Evolutionary conservation across 2,888 invertebrate genomes (phyloP).

Genomic region (Hypolimnas misippus): DNA sequence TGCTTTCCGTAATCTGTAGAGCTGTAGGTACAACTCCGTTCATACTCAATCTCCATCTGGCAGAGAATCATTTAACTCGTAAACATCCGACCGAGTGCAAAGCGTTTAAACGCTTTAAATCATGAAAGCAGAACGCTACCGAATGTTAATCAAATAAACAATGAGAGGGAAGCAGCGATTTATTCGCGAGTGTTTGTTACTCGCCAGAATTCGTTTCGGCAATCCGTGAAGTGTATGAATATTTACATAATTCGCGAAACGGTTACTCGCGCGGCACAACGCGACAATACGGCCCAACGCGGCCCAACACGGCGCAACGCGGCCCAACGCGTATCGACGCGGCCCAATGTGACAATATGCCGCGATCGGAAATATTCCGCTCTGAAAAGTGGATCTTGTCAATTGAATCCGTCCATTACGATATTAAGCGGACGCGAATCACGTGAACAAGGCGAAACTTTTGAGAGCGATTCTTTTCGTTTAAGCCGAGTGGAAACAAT

Average conservation of each 20-base stretch:
- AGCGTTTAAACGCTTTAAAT: slow-evolving; percentile 9
- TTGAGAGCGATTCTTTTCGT: no score
- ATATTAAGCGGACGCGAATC: background rate
- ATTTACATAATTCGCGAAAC: slow-evolving; percentile 33
- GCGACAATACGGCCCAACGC: background rate
- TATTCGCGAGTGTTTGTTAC: slow-evolving; percentile 28
- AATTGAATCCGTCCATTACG: slow-evolving; percentile 20
- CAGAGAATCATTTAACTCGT: background rate
- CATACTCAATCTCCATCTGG: background rate
- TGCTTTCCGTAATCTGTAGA: background rate
- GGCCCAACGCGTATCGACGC: background rate
- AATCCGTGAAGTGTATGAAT: slow-evolving; percentile 22
- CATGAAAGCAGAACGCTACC: slow-evolving; percentile 8
- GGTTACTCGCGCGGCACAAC: background rate
- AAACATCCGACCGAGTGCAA: background rate
- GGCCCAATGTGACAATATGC: background rate
- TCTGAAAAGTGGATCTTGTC: slow-evolving; percentile 20
- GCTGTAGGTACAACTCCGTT: background rate
- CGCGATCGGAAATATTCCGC: slow-evolving; percentile 13
- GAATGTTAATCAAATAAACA: slow-evolving; percentile 13
- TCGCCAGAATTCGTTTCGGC: slow-evolving; percentile 23
- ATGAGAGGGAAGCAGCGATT: slow-evolving; percentile 15
- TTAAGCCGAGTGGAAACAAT: no score
- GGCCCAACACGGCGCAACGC: background rate
- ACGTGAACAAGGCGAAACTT: no score